A percentile compares a stretch with the other conserved stretches of the same genome.
Evolutionary conservation across 1,140 invertebrate species (phyloP).

Genomic region (Doryteuthis pealeii): DNA sequence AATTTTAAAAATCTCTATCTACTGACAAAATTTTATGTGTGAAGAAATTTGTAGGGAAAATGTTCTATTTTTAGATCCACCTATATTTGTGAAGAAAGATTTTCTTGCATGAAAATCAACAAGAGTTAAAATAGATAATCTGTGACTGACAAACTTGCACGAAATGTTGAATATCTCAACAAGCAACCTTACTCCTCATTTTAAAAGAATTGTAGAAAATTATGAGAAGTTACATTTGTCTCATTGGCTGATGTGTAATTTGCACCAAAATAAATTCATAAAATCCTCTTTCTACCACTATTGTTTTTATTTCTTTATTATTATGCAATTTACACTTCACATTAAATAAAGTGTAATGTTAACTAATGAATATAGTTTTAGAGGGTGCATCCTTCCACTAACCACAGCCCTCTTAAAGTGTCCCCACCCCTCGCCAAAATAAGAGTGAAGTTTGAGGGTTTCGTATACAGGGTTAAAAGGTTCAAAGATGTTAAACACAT

Average conservation of each 20-base stretch:
- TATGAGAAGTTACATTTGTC: neutral
- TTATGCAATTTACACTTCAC: no score
- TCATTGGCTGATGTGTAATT: neutral
- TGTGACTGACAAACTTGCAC: neutral
- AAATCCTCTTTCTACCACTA: neutral
- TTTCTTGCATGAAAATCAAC: no score
- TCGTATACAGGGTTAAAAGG: no score
- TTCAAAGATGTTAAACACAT: no score
- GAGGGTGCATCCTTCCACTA: no score
- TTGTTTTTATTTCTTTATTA: no score
- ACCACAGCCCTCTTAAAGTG: neutral
- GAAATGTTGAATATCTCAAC: neutral
- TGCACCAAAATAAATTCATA: neutral
- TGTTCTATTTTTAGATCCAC: neutral
- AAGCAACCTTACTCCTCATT: neutral
- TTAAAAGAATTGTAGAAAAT: neutral
- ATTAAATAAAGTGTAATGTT: neutral
- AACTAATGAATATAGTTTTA: neutral
- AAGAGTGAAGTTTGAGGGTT: no score
- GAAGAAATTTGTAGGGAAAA: slow-evolving; percentile 1
- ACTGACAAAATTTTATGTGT: neutral
- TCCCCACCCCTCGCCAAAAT: neutral
- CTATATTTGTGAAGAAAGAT: neutral
- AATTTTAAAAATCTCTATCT: neutral
- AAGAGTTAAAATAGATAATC: no score